Evolutionary conservation across 2,797 vertebrate species (phyloP), one percentile per base, ranked within the genome.

Genomic region (Cynodonichthys magdalenae): DNA sequence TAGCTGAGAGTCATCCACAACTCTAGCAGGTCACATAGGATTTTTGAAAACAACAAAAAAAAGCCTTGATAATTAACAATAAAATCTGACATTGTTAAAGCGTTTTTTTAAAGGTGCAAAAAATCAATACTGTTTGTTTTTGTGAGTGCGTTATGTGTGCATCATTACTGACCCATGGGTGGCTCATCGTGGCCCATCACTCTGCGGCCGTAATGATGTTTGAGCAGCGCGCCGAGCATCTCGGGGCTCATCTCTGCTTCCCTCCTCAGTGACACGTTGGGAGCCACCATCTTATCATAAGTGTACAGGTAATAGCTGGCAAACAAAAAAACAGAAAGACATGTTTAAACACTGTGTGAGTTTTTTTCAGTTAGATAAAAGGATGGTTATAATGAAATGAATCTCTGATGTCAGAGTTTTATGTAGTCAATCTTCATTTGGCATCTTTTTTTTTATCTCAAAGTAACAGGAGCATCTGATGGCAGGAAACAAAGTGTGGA

Each of bases 241-340:
- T 93, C 92, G 0, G 86, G 82, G 66, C 84, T 89, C 60, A 91
- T 87, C 86, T 93, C 92, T 0, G 76, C 87, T 69, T 93, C 90
- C 74, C 90, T 90, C 39, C 89, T 87, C 70, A 93, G 87, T 2
- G 96, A 98, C 44, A 99, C 96, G 28, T 99, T 99, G 24, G 97
- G 97, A 12, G 97, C 96, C 90, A 99, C 95, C 91, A 98, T 94
- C 90, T 99, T 99, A 88, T 99, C 97, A 53, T 96, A 99, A 52
- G 97, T 96, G 86, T 98, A 99, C 83, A 99, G 92, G 92, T 95
- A 98, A 91, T 96, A 98, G 86, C 97, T 99, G 87, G 29, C 9
- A 53, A 49, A 66, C 20, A 69, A 48, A 60, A 39, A 11, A 18
- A 24, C 39, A 66, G 24, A 80, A 18, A 46, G 12, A 59, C 42